phyloP scores from a whole-genome alignment of 2,797 vertebrate genomes.

The Bradypodion pumilum region DNA sequence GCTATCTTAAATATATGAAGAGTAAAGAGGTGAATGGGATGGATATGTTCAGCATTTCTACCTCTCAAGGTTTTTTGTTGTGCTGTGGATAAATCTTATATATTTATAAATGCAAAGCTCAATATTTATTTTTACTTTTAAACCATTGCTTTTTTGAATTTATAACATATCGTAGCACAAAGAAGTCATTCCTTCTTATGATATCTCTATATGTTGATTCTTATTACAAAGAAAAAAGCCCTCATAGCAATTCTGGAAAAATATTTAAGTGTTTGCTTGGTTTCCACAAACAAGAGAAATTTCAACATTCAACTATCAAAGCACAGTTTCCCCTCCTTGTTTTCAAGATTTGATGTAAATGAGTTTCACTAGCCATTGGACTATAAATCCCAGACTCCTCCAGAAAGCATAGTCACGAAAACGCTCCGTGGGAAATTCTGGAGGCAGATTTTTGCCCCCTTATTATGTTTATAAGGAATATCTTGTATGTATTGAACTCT shows the following conservation, averaged over 20 bases:
- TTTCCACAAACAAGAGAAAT: not conserved
- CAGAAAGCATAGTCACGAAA: too few species aligned
- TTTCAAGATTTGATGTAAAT: not conserved
- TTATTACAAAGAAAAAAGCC: not conserved
- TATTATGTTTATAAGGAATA: not conserved
- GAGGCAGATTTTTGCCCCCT: too few species aligned
- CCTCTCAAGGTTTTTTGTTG: not conserved
- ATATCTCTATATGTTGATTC: not conserved
- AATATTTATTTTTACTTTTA: not conserved
- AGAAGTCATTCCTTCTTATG: not conserved
- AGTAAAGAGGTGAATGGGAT: not conserved
- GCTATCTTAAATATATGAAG: too few species aligned
- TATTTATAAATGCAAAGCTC: not conserved
- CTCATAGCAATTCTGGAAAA: not conserved
- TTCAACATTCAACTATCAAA: not conserved
- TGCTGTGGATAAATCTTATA: not conserved
- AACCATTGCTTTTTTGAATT: not conserved
- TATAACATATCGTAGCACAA: not conserved
- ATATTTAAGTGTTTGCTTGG: not conserved
- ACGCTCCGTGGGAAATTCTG: too few species aligned
- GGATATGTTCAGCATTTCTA: not conserved
- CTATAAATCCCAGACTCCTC: too few species aligned
- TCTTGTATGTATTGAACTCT: not conserved
- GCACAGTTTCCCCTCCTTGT: not conserved
- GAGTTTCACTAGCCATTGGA: not conserved